Evolutionary conservation across 2,113 vertebrate species (phyloP), one percentile per base, ranked within the genome.

Genomic region (Porphyrio hochstetteri): DNA sequence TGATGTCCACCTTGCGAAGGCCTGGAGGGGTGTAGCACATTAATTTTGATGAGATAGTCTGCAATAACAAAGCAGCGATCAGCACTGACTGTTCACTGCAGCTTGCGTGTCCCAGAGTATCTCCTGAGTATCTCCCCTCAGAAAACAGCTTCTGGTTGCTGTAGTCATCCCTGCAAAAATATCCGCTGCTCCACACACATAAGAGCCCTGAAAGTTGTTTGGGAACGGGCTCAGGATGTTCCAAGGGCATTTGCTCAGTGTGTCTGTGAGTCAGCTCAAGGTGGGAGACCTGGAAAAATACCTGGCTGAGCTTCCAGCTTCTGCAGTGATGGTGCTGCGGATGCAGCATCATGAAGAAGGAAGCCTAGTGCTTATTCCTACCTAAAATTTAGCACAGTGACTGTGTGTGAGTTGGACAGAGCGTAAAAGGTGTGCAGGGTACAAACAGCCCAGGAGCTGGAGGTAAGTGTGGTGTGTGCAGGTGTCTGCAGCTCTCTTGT

Each of bases 401-500:
- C n/a, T n/a, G 0, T 52, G 24, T 28, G 38, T 76, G 23, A 27
- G 29, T 53, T 50, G 27, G 68, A 33, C 60, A 57, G 33, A 76
- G 10, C 55, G 67, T 77, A 15, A 65, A 72, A 36, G 27, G 38
- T 80, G 10, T 18, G 33, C 24, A 52, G 38, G 70, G 13, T 24
- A 28, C 1, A 4, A 57, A 18, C 55, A 65, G 18, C 42, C 17
- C n/a, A 75, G 89, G 53, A 92, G 27, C 20, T 86, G 52, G 40
- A 48, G 50, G 33, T 8, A 12, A 20, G 35, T 14, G 44, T 1
- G 3, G 14, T n/a, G 11, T 3, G 0, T 16, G 46, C n/a, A 75
- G 61, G 4, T 46, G 14, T 8, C 20, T 76, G 20, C 29, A 76
- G 35, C 13, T 11, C 23, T 75, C 11, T 38, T 46, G 56, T 53